Conservation (phyloP, 2,113 vertebrate species). For the Pachyramphus minor region DNA sequence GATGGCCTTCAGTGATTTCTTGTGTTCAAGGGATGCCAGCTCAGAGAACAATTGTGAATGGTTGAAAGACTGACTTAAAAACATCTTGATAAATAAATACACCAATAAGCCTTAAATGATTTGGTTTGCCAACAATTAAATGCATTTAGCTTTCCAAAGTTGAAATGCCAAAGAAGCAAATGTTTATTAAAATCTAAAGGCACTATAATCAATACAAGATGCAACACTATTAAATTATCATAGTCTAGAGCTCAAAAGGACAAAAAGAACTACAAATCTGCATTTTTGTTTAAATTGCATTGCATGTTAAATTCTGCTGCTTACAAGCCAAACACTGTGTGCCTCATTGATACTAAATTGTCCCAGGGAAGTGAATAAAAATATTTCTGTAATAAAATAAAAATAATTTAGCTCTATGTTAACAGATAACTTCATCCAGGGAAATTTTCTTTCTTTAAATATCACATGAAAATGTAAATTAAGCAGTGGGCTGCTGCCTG, state of each 20-base stretch:
- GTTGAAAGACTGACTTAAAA: slow-evolving; percentile 3
- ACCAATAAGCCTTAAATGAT: not conserved
- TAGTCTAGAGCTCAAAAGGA: not conserved
- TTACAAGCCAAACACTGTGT: not conserved
- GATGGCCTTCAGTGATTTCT: slow-evolving; percentile 16
- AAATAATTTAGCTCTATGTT: not conserved
- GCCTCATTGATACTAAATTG: not conserved
- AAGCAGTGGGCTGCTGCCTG: slow-evolving; percentile 18
- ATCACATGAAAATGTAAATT: slow-evolving; percentile 42
- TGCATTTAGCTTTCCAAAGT: not conserved
- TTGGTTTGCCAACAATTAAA: not conserved
- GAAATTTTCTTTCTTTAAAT: slow-evolving; percentile 12
- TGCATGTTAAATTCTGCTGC: not conserved
- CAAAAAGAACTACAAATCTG: not conserved
- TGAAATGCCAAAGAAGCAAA: not conserved
- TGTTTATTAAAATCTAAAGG: slow-evolving; percentile 3
- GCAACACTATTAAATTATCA: not conserved
- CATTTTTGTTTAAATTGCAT: not conserved
- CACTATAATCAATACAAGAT: not conserved
- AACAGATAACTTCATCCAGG: not conserved
- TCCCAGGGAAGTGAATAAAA: not conserved
- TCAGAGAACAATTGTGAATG: slow-evolving; percentile 30
- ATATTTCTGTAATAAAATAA: not conserved
- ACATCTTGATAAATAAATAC: slow-evolving; percentile 33
- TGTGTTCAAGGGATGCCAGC: not conserved